Evolutionary conservation across 2,113 vertebrate genomes (phyloP).

Genomic region (Gymnobelideus leadbeateri): DNA sequence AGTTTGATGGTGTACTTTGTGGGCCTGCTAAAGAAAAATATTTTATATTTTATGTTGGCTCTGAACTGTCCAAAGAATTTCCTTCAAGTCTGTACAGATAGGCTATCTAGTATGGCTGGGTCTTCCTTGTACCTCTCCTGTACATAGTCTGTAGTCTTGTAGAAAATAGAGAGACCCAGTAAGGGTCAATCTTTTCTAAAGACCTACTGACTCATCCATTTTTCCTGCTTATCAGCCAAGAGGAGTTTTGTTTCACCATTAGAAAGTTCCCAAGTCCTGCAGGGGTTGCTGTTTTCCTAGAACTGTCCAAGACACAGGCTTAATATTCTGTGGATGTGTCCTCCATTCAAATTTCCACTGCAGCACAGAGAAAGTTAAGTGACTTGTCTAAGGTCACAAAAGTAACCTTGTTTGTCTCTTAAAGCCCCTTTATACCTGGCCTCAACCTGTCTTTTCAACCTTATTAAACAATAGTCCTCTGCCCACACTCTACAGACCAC

Average conservation of each 20-base stretch:
- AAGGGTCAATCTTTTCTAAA: not conserved
- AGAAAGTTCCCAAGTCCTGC: not conserved
- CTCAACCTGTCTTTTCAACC: not conserved
- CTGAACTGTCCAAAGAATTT: not conserved
- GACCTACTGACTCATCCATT: not conserved
- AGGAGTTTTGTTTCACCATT: not conserved
- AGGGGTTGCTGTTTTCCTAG: not conserved
- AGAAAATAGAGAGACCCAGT: not conserved
- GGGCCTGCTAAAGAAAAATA: not conserved
- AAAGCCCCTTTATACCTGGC: not conserved
- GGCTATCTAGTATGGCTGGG: not conserved
- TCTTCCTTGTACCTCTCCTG: not conserved
- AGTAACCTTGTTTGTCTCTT: not conserved
- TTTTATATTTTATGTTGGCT: not conserved
- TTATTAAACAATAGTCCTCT: not conserved
- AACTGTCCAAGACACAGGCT: not conserved
- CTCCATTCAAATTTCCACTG: not conserved
- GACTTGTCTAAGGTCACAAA: not conserved
- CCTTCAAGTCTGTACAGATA: not conserved
- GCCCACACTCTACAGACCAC: not conserved
- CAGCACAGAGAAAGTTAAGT: not conserved
- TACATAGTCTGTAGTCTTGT: not conserved
- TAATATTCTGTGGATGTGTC: not conserved
- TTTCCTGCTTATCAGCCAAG: not conserved
- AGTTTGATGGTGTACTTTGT: not conserved